A percentile compares a stretch with the other conserved stretches of the same genome.
These are phyloP conservation scores for Xestobium rufovillosum DNA, from an alignment of 2,888 invertebrate genomes.

Conservation along the genomic window DNA sequence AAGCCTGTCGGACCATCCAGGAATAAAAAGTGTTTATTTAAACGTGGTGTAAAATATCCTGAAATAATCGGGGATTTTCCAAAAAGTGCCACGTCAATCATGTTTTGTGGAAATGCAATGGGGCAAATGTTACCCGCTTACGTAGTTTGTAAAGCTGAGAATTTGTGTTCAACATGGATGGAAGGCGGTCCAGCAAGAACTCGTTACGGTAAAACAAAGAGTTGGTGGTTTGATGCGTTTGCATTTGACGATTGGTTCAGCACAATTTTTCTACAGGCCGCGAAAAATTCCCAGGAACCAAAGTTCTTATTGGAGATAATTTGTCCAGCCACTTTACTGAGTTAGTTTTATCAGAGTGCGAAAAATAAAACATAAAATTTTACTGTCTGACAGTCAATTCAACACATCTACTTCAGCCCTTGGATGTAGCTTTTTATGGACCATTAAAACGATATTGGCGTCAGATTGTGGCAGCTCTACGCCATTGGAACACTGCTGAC, in stretches of 20 bases:
- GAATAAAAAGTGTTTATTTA: constrained; percentile 2
- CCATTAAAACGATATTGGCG: too few relatives aligned
- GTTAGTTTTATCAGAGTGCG: constrained; percentile 4
- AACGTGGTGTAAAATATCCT: constrained; percentile 3
- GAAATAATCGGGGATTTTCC: constrained; percentile 5
- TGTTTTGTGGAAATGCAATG: constrained; percentile 4
- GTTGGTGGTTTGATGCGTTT: constrained; percentile 11
- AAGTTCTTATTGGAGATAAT: constrained; percentile 5
- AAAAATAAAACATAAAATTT: constrained; percentile 3
- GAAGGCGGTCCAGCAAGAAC: constrained; percentile 2
- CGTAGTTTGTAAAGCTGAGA: constrained; percentile 8
- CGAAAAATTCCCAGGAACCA: constrained; percentile 1
- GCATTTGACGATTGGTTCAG: constrained; percentile 5
- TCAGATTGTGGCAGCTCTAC: too few relatives aligned
- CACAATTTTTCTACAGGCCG: constrained; percentile 6
- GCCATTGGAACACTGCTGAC: too few relatives aligned
- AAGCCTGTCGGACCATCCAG: constrained; percentile 9
- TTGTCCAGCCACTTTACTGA: constrained; percentile 5
- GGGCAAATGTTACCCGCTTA: constrained; percentile 5
- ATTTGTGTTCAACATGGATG: constrained; percentile 7
- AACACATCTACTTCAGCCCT: constrained; percentile 3
- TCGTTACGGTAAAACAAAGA: constrained; percentile 6
- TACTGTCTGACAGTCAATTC: constrained; percentile 1
- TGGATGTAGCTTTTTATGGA: constrained; percentile 4
- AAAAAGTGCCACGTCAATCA: too few relatives aligned